A percentile compares a stretch with the other conserved stretches of the same genome.
These are phyloP conservation scores for Eledona agricola DNA, from an alignment of 2,888 invertebrate genomes.

Conservation along the genomic window DNA sequence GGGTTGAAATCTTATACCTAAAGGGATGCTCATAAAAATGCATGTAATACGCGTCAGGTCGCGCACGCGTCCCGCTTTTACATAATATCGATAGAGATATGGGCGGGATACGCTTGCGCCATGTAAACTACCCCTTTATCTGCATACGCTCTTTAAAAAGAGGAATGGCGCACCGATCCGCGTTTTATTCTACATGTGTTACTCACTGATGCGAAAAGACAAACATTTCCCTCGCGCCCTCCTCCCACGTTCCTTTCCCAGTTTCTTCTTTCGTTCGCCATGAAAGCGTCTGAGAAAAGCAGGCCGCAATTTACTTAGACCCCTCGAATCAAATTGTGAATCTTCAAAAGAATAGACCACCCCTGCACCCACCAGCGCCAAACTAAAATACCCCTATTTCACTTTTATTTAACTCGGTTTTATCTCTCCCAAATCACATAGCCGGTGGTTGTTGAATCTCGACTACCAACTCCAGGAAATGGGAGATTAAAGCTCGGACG, in stretches of 20 bases:
- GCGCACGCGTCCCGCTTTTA: conserved; percentile 60
- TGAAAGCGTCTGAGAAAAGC: conserved; percentile 54
- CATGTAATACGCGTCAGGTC: conserved; percentile 61
- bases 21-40: conserved; percentile 60
- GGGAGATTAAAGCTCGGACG: conserved; percentile 57
- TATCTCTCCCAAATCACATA: conserved; percentile 55
- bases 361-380: conserved; percentile 42
- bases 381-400: conserved; percentile 58
- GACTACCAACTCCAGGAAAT: conserved; percentile 54
- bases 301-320: conserved; percentile 63
- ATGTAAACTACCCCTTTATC: conserved; percentile 58
- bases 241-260: conserved; percentile 22
- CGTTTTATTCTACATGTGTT: conserved; percentile 12
- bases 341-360: conserved; percentile 59
- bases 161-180: conserved; percentile 49
- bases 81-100: conserved; percentile 63
- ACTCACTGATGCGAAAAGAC: conserved; percentile 48
- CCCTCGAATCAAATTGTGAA: conserved; percentile 60
- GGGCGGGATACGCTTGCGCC: conserved; percentile 60
- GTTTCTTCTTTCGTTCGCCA: conserved; percentile 33
- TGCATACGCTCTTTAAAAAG: conserved; percentile 58
- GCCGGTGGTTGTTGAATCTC: conserved; percentile 54
- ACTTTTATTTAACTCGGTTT: conserved; percentile 61
- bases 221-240: conserved; percentile 49
- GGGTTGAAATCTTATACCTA: conserved; percentile 60